Conservation (phyloP, 2,113 vertebrate genomes). For the Dicrurus megarhynchus region DNA sequence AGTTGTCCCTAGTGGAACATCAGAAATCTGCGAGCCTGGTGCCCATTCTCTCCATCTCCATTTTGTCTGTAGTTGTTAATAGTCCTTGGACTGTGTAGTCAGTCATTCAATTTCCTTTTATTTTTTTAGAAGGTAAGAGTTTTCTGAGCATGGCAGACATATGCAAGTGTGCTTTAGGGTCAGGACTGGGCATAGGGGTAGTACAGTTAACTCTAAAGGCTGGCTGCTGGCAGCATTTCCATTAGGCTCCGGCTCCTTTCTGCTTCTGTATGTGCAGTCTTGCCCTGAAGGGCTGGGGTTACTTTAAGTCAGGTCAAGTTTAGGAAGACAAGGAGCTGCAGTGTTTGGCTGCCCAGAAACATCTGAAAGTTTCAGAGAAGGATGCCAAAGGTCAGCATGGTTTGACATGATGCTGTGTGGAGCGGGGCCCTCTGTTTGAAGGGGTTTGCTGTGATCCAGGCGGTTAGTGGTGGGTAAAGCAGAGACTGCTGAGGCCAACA, state of each 20-base stretch:
- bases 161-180: neutral
- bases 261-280: neutral
- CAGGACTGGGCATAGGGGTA: neutral
- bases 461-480: neutral
- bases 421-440: neutral
- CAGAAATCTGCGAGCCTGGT: neutral
- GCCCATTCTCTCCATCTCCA: neutral
- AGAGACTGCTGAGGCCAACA: fast-evolving
- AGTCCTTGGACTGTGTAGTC: neutral
- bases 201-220: neutral
- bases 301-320: neutral
- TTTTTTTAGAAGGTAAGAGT: neutral
- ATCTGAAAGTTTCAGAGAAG: neutral
- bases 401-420: neutral
- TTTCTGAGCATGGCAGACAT: neutral
- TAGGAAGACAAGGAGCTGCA: neutral
- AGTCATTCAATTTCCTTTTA: neutral
- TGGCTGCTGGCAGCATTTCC: neutral
- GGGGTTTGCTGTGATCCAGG: neutral
- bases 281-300: neutral
- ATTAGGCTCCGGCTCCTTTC: neutral
- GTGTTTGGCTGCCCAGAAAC: neutral
- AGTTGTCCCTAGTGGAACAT: neutral
- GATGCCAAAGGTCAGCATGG: neutral
- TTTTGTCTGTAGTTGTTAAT: neutral